Evolutionary conservation across 2,113 vertebrate genomes (phyloP).

Genomic region (Caretta caretta): DNA sequence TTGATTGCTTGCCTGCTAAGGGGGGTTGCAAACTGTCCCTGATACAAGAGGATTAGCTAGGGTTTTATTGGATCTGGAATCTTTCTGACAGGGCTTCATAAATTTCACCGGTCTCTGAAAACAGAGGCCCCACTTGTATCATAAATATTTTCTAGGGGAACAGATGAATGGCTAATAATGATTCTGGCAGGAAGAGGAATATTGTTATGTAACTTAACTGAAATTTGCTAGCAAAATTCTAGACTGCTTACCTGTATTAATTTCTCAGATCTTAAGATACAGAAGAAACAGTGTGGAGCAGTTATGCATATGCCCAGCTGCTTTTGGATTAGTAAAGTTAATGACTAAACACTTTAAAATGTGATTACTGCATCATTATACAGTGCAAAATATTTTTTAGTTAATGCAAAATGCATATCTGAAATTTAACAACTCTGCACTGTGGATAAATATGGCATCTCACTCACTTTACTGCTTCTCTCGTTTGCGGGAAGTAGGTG

Average conservation of each 20-base stretch:
- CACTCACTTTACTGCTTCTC: slow-evolving; percentile 8
- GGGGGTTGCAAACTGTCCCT: not conserved
- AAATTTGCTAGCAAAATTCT: not conserved
- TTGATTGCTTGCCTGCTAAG: not conserved
- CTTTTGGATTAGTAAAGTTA: not conserved
- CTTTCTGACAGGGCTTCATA: slow-evolving; percentile 3
- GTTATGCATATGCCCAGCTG: not conserved
- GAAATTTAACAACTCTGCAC: not conserved
- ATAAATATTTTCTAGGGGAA: not conserved
- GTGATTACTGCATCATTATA: not conserved
- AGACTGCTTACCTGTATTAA: not conserved
- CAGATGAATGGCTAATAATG: not conserved
- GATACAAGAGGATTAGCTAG: not conserved
- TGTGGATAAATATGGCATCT: not conserved
- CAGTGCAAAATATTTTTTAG: not conserved
- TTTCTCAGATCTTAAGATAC: not conserved
- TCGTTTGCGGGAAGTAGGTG: too few species aligned
- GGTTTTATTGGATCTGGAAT: slow-evolving; percentile 1
- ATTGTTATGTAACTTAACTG: not conserved
- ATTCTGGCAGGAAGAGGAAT: not conserved
- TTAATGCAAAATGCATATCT: not conserved
- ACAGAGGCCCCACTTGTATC: not conserved
- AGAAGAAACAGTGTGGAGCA: not conserved
- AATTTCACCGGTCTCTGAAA: not conserved
- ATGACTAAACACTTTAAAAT: not conserved